These are phyloP conservation scores for Cyclopterus lumpus DNA, from an alignment of 2,797 vertebrate species.

Conservation along the genomic window DNA sequence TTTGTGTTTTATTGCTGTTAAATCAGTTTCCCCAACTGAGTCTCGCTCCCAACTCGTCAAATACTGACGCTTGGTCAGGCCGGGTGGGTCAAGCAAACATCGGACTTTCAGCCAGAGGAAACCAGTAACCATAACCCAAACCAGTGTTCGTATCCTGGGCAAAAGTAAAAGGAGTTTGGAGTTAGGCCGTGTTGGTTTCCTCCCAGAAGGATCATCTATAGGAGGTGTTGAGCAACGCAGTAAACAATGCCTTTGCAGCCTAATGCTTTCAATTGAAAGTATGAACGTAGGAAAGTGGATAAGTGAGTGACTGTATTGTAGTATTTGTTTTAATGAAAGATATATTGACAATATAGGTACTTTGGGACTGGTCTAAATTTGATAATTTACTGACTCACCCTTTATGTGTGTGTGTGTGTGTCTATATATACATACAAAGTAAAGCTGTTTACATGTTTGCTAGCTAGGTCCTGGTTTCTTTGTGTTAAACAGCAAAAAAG, in stretches of 20 bases:
- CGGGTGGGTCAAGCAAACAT: background rate
- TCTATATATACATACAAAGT: background rate
- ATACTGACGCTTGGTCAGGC: background rate
- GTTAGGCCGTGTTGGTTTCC: too few species aligned
- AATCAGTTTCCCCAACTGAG: conserved; percentile 3
- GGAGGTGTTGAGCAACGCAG: background rate
- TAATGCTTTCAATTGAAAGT: background rate
- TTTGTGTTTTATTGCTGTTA: conserved; percentile 12
- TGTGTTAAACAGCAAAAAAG: background rate
- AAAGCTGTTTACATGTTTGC: background rate
- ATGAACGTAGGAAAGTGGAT: background rate
- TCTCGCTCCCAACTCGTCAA: background rate
- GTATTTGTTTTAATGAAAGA: background rate
- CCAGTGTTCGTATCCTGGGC: background rate
- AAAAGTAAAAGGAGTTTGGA: background rate
- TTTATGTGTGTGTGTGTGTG: too few species aligned
- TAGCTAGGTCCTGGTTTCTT: background rate
- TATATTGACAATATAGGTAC: too few species aligned
- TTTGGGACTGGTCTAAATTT: background rate
- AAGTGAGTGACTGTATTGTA: background rate
- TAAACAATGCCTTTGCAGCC: background rate
- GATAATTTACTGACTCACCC: background rate
- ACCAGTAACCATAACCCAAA: too few species aligned
- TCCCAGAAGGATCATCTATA: background rate
- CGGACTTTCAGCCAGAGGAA: background rate